A percentile compares a stretch with the other conserved stretches of the same genome.
These are phyloP conservation scores for Catharus ustulatus DNA, from an alignment of 2,797 vertebrate species.

Conservation along the genomic window DNA sequence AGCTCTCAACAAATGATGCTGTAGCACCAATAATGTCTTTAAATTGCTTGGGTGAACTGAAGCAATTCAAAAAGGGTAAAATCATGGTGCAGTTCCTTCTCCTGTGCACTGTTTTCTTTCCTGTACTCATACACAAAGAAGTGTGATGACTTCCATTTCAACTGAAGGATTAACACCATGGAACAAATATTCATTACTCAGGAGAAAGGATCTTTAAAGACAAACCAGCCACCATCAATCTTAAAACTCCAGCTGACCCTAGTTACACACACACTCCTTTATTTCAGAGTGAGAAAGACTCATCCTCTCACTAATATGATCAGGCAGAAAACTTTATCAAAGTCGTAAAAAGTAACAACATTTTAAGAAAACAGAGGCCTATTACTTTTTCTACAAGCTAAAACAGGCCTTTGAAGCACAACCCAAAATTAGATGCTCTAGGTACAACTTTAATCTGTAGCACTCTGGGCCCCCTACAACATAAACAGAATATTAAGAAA, in stretches of 20 bases:
- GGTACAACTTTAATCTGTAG: not conserved
- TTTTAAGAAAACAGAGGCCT: slow-evolving; percentile 29
- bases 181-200: not conserved
- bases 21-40: not conserved
- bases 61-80: not conserved
- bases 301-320: not conserved
- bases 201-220: not conserved
- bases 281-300: not conserved
- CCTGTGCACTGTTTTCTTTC: not conserved
- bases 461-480: not conserved
- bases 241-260: not conserved
- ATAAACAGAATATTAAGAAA: not conserved
- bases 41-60: not conserved
- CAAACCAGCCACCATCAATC: not conserved
- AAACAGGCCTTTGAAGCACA: not conserved
- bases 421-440: not conserved
- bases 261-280: not conserved
- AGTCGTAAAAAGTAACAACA: slow-evolving; percentile 32
- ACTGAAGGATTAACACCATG: not conserved
- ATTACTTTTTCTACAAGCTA: slow-evolving; percentile 20
- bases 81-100: not conserved
- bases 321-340: not conserved
- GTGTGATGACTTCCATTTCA: not conserved
- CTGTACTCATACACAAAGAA: not conserved
- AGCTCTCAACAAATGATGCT: not conserved